phyloP scores from a whole-genome alignment of 2,888 invertebrate species.

The Apamea monoglypha region DNA sequence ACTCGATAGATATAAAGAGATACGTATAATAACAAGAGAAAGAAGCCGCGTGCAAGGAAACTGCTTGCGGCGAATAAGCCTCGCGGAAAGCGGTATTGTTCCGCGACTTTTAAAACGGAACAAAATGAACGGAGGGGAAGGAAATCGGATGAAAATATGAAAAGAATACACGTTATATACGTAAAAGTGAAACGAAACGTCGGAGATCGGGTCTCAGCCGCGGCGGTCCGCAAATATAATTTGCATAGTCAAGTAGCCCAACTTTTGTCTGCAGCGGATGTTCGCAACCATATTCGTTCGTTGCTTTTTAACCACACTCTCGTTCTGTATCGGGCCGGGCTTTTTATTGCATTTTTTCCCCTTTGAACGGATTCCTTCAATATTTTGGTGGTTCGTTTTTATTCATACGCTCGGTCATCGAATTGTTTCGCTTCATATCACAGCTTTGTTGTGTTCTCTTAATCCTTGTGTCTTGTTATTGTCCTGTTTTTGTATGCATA shows the following conservation, averaged over 20 bases:
- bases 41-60: conserved; percentile 87
- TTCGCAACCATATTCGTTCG: conserved; percentile 89
- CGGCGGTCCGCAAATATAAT: conserved; percentile 91
- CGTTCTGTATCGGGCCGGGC: conserved; percentile 85
- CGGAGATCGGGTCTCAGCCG: conserved; percentile 88
- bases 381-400: conserved; percentile 89
- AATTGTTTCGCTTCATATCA: conserved; percentile 88
- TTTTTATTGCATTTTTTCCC: conserved; percentile 90
- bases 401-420: conserved; percentile 88
- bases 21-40: conserved; percentile 87
- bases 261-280: conserved; percentile 90
- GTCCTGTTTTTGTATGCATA: conserved; percentile 30
- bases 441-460: conserved; percentile 80
- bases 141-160: conserved; percentile 91
- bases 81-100: conserved; percentile 89
- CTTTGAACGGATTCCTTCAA: conserved; percentile 90
- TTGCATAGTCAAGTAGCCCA: conserved; percentile 90
- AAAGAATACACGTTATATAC: conserved; percentile 89
- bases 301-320: conserved; percentile 90
- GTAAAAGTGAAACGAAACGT: conserved; percentile 89
- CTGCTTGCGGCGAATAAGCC: conserved; percentile 88
- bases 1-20: conserved; percentile 88
- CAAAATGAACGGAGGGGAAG: conserved; percentile 89
- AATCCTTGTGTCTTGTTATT: conserved; percentile 66
- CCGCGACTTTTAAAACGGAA: conserved; percentile 89